Evolutionary conservation across 2,113 vertebrate species (phyloP), one percentile per base, ranked within the genome.

Genomic region (Prietella phreatophila): DNA sequence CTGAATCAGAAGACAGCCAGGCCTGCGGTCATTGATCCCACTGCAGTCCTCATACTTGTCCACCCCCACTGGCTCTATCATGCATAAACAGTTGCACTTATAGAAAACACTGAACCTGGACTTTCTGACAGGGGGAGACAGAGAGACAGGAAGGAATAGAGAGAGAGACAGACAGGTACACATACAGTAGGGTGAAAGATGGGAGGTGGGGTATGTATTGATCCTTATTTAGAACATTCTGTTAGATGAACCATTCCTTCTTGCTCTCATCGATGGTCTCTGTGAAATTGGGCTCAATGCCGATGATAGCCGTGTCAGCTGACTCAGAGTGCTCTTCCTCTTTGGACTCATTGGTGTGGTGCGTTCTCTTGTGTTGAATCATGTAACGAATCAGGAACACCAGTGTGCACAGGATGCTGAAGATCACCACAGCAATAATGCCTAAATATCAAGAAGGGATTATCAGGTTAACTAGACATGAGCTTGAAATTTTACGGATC

Each of bases 321-420:
- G 96, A 97, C 88, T 99, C 97, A 0, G 97, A 96, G 0, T 97
- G 97, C 86, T 97, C 96, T 0, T 96, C 96, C 27, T 97, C 96
- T 91, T 99, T 99, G 61, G 97, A 97, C 93, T 99, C 98, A 0
- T 99, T 98, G 95, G 98, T 99, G 94, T 99, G 98, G 93, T 99
- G 99, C 88, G 98, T 99, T 85, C 98, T 98, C 95, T 99, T 99
- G 95, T 99, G 98, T 86, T 97, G 98, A 91, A 99, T 99, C 98
- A 99, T 99, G 96, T 99, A 99, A 88, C 97, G 98, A 76, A 99
- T 99, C 90, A 99, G 96, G 95, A 99, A 99, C 92, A 98, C 97
- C 95, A 99, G 89, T 2, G 98, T 99, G 91, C 97, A 99, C 65
- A 99, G 95, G 91, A 99, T 98, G 92, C 97, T 99, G 95, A 99